Evolutionary conservation across 2,888 invertebrate species (phyloP).

Genomic region (Mamestra brassicae): DNA sequence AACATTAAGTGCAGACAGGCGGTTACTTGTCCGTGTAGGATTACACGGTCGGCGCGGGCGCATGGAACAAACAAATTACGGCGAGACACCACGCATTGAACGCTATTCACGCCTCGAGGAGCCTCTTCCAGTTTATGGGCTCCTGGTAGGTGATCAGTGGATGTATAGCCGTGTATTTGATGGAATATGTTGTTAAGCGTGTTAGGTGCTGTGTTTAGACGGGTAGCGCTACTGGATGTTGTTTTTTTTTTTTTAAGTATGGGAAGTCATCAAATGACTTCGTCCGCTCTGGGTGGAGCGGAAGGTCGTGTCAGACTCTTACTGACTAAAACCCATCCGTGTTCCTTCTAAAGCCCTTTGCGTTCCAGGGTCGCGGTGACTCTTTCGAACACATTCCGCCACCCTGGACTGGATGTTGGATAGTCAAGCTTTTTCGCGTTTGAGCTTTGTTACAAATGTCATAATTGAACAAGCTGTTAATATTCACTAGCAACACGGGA

Average conservation of each 20-base stretch:
- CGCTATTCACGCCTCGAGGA: constrained; percentile 64
- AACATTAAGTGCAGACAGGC: constrained; percentile 61
- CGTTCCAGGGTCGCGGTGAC: too few relatives aligned
- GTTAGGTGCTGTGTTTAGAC: constrained; percentile 12
- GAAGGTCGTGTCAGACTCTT: too few relatives aligned
- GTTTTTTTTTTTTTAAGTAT: too few relatives aligned
- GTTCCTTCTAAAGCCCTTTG: too few relatives aligned
- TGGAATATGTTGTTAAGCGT: constrained; percentile 26
- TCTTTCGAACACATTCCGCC: too few relatives aligned
- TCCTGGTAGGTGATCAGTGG: constrained; percentile 45
- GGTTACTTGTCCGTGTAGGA: constrained; percentile 57
- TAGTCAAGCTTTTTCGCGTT: not conserved
- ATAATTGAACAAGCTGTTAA: not conserved
- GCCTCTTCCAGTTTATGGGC: constrained; percentile 52
- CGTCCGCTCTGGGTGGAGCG: too few relatives aligned
- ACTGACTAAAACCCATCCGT: too few relatives aligned
- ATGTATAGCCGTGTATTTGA: constrained; percentile 27
- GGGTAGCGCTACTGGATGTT: not conserved
- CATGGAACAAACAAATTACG: constrained; percentile 60
- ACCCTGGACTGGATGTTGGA: not conserved
- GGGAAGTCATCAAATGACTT: too few relatives aligned
- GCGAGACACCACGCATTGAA: constrained; percentile 49
- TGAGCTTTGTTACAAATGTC: not conserved
- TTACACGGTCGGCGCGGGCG: constrained; percentile 55
- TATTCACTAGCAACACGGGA: too few relatives aligned